Percentiles rank a stretch among this genome's conserved stretches.
Conservation (phyloP, 2,888 invertebrate species). For the Rhorus exstirpatorius region DNA sequence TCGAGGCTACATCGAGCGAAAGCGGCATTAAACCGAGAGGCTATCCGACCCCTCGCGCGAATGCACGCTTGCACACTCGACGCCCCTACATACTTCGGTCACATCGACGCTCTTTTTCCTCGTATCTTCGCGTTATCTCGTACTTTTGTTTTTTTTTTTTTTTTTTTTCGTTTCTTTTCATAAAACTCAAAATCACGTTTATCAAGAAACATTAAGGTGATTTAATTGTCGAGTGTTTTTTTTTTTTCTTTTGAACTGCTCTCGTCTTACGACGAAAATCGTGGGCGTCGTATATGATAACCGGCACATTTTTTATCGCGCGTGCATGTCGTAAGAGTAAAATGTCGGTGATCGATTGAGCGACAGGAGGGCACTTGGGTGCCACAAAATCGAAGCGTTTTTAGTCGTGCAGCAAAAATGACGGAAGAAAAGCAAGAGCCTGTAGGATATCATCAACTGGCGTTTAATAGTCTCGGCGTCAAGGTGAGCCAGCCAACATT, state of each 20-base stretch:
- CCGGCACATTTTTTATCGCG: not conserved
- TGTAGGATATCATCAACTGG: slow-evolving; percentile 64
- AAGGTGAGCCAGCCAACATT: slow-evolving; percentile 73
- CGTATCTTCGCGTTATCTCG: not conserved
- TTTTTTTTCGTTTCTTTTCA: not conserved
- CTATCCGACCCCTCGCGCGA: slow-evolving; percentile 57
- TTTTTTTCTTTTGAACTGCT: not conserved
- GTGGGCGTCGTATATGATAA: not conserved
- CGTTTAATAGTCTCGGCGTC: slow-evolving; percentile 68
- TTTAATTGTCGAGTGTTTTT: not conserved
- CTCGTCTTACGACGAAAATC: not conserved
- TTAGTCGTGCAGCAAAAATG: slow-evolving; percentile 72
- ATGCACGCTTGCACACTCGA: slow-evolving; percentile 53
- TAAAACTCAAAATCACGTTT: not conserved
- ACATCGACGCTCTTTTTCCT: slow-evolving; percentile 36
- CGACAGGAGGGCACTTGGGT: slow-evolving; percentile 34
- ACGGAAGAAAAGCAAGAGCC: slow-evolving; percentile 67
- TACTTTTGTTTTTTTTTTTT: not conserved
- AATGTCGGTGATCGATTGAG: slow-evolving; percentile 62
- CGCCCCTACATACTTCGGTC: slow-evolving; percentile 59
- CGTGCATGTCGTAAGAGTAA: slow-evolving; percentile 7
- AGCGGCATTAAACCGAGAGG: slow-evolving; percentile 48
- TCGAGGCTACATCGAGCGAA: slow-evolving; percentile 71
- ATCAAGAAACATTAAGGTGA: not conserved
- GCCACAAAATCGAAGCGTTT: slow-evolving; percentile 44